Evolutionary conservation across 2,113 vertebrate genomes (phyloP), one percentile per base, ranked within the genome.

Genomic region (Dasyprocta punctata): DNA sequence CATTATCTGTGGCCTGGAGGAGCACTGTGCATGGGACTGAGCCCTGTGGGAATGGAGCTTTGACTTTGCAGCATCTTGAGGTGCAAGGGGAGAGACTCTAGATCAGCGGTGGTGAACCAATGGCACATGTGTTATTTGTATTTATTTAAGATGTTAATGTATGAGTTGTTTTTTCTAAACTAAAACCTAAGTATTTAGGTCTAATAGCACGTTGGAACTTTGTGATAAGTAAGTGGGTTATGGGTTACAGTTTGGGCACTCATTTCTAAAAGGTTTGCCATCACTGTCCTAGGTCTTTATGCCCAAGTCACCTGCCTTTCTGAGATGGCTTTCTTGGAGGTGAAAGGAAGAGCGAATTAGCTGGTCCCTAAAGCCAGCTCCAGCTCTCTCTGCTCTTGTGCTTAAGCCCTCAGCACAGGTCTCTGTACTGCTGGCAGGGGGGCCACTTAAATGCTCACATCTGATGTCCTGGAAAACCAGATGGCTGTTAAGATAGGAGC

Each of bases 1-100:
- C 17, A 24, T 1, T 1, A 1, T 61, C 54, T 63, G 85, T 20
- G 12, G 16, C 19, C 60, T 36, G 33, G 36, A 75, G 54, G 26
- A 41, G 2, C 7, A 0, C 13, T 16, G 9, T 17, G 7, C 36
- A 0, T 2, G 58, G 81, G 9, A 1, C 47, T 28, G 54, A 61
- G 58, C 1, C 75, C 67, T 24, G 33, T 0, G 5, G 73, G 16
- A 89, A 16, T 8, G 67, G 49, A 44, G 58, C 60, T 2, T 17
- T 3, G 5, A 9, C 26, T 33, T 24, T 16, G 36, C 73, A 6
- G 41, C n/a, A 22, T 33, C 3, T 33, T 4, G 9, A 30, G 33
- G 10, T 5, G 4, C 38, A 38, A 58, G 6, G 65, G 36, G 41
- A 54, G 63, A 33, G 36, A 44, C 12, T 2, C 13, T 61, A 33